A percentile compares a stretch with the other conserved stretches of the same genome.
Evolutionary conservation across 2,797 vertebrate genomes (phyloP).

Genomic region (Lacerta bilineata): DNA sequence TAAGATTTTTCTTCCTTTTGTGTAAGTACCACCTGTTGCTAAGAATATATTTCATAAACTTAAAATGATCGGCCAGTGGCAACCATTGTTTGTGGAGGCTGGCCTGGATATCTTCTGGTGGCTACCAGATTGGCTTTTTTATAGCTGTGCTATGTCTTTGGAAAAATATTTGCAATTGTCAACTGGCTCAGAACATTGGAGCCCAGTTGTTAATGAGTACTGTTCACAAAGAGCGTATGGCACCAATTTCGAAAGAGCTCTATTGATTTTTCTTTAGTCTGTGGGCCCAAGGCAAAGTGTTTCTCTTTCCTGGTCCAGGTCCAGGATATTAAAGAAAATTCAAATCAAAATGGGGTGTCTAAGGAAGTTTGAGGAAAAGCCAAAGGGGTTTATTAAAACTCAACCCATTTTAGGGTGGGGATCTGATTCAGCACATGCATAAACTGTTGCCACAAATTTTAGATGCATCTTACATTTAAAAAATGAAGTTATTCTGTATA

Average conservation of each 20-base stretch:
- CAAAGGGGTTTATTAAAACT: background rate
- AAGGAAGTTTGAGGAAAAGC: background rate
- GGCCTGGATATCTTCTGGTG: background rate
- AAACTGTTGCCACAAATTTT: background rate
- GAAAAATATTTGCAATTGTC: background rate
- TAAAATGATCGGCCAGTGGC: background rate
- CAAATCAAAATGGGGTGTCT: background rate
- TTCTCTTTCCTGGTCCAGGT: background rate
- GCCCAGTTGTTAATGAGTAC: background rate
- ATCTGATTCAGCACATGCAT: background rate
- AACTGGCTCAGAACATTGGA: background rate
- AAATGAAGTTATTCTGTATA: no score
- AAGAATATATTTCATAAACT: background rate
- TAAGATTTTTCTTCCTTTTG: constrained; percentile 16
- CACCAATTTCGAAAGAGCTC: background rate
- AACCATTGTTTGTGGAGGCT: background rate
- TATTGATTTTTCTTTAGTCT: background rate
- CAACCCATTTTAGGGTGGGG: background rate
- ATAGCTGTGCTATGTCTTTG: background rate
- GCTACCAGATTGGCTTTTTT: background rate
- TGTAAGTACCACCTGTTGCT: background rate
- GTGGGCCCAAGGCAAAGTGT: no score
- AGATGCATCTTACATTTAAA: background rate
- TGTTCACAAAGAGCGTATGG: background rate
- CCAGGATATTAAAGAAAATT: background rate